Conservation (phyloP, 2,888 invertebrate genomes). For the Pharmacophagus antenor region DNA sequence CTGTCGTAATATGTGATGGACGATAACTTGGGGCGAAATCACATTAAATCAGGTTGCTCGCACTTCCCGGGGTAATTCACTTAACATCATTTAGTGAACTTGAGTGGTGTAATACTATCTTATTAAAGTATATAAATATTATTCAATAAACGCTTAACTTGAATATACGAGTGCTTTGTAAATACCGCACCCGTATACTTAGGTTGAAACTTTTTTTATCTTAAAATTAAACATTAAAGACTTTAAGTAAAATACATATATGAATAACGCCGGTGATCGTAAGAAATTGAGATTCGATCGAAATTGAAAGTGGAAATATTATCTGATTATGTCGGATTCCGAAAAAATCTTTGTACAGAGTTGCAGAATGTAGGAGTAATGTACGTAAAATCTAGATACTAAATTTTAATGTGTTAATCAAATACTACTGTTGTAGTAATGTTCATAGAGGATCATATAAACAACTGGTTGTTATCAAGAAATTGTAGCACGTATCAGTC, state of each 20-base stretch:
- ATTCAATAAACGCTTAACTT: constrained; percentile 43
- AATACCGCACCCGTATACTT: constrained; percentile 19
- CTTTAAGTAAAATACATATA: background rate
- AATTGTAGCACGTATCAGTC: constrained; percentile 50
- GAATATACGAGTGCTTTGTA: constrained; percentile 22
- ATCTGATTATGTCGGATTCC: too few relatives aligned
- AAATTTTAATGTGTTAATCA: background rate
- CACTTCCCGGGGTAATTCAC: constrained; percentile 60
- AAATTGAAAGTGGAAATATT: too few relatives aligned
- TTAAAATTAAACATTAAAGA: background rate
- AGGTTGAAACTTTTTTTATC: constrained; percentile 3
- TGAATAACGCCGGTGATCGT: background rate
- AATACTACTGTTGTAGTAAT: constrained; percentile 1
- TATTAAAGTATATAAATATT: constrained; percentile 61
- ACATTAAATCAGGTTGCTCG: constrained; percentile 63
- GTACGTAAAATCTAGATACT: too few relatives aligned
- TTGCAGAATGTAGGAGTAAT: too few relatives aligned
- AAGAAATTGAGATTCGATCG: background rate
- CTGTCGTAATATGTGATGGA: constrained; percentile 65
- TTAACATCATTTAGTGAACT: constrained; percentile 66
- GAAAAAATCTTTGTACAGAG: too few relatives aligned
- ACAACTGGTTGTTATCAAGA: constrained; percentile 37
- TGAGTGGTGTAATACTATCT: constrained; percentile 57
- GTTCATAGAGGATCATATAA: constrained; percentile 30
- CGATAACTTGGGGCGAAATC: constrained; percentile 72